Base-by-base conservation (phyloP, 2,888 invertebrate species). In the Polydrusus tereticollis region DNA sequence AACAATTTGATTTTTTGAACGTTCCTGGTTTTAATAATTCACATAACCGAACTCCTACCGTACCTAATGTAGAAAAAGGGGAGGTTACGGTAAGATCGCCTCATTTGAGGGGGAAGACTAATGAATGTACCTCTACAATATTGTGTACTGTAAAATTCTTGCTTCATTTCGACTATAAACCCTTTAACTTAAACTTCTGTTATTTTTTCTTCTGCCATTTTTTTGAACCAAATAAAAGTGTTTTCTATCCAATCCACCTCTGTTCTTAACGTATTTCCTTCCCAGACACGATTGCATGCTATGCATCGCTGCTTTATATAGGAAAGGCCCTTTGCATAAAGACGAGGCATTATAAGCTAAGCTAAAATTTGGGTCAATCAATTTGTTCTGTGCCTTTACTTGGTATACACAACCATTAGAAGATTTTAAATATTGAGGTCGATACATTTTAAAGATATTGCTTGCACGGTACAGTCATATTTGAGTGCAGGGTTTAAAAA, bases 321-420 rank as follows among this genome's bases (percentile, higher is more conserved):
- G 52, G 33, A 69, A 69, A 69, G 57, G 26, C 63, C 63, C 62
- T 69, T 69, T 69, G 69, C 69, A 69, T 69, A 63, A 69, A 69
- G 63, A 62, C 69, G 57, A 69, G 20, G 69, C 14, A 63, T 69
- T 69, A 62, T 66, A 55, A 57, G 55, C 23, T 6, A 52, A 14
- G 47, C 36, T 23, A 33, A 63, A 38, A 69, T 69, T 69, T 69
- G 69, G 69, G 69, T 69, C 69, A 69, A 63, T 62, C 69, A 69
- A 69, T 69, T 69, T 69, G 63, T 43, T 57, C 20, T 66, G 29
- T 29, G 26, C 29, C 14, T 55, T 55, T 55, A 59, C 43, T 26
- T 36, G 6, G 41, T 43, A 26, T 59, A 59, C 16, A 41, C 41
- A 6, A 58, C 21, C 23, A 21, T 36, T 41, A 58, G 57, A 38